Percentiles rank a stretch among this genome's conserved stretches.
Conservation (phyloP, 2,888 invertebrate genomes). For the Drosophila austrosaltans region DNA sequence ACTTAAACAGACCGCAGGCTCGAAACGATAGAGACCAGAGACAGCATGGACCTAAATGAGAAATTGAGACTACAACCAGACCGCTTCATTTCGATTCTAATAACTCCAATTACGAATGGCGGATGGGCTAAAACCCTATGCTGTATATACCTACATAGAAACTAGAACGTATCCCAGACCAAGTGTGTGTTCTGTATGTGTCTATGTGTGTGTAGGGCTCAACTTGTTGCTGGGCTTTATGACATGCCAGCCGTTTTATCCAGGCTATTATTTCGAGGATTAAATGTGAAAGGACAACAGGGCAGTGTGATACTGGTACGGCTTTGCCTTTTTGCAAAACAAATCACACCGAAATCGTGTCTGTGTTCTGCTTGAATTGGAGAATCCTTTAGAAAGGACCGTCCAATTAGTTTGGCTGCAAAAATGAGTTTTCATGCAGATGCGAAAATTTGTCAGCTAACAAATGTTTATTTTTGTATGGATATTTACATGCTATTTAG, state of each 20-base stretch:
- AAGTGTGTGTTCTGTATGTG: constrained; percentile 10
- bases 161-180: not conserved
- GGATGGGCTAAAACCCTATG: constrained; percentile 62
- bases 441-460: constrained; percentile 45
- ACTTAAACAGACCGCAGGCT: constrained; percentile 64
- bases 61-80: constrained; percentile 42
- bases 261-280: constrained; percentile 79
- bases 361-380: constrained; percentile 27
- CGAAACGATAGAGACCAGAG: constrained; percentile 22
- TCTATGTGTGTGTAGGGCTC: constrained; percentile 52
- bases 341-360: constrained; percentile 63
- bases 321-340: constrained; percentile 64
- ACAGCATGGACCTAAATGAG: constrained; percentile 18
- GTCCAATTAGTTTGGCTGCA: constrained; percentile 53
- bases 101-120: constrained; percentile 77
- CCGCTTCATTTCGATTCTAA: constrained; percentile 74
- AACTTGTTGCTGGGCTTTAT: constrained; percentile 77
- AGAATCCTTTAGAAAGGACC: constrained; percentile 39
- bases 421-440: constrained; percentile 43
- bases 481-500: constrained; percentile 57
- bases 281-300: constrained; percentile 69
- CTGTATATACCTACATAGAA: constrained; percentile 53
- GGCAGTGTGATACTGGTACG: constrained; percentile 52
- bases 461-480: constrained; percentile 62
- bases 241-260: constrained; percentile 71